These are phyloP conservation scores for Acleris laterana DNA, from an alignment of 2,888 invertebrate genomes.

Conservation along the genomic window DNA sequence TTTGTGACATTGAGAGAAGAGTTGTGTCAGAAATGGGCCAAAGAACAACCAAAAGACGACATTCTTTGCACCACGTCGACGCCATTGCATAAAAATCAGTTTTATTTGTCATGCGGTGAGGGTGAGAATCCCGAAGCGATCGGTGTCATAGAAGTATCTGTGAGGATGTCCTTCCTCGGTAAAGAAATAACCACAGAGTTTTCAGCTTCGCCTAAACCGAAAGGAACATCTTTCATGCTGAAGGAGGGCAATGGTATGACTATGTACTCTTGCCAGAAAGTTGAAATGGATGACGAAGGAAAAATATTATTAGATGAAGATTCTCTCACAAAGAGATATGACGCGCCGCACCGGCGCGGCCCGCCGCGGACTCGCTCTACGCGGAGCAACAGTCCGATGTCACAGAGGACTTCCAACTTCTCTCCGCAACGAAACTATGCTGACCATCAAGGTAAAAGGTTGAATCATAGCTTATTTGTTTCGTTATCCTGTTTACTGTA, in stretches of 20 bases:
- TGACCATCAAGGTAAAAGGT: conserved; percentile 44
- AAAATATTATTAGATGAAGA: conserved; percentile 75
- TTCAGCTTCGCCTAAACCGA: conserved; percentile 62
- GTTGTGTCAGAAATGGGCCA: conserved; percentile 69
- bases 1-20: conserved; percentile 66
- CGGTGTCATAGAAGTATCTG: conserved; percentile 72
- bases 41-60: conserved; percentile 70
- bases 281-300: conserved; percentile 77
- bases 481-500: conserved; percentile 7
- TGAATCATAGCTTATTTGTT: neutral
- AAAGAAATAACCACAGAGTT: conserved; percentile 79
- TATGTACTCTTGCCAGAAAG: conserved; percentile 76
- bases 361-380: conserved; percentile 17
- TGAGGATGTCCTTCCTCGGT: conserved; percentile 76
- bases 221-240: conserved; percentile 59
- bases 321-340: conserved; percentile 55
- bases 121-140: conserved; percentile 64
- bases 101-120: conserved; percentile 67
- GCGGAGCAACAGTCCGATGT: conserved; percentile 55
- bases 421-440: conserved; percentile 9
- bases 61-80: conserved; percentile 74
- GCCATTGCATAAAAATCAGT: conserved; percentile 70
- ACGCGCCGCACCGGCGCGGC: conserved; percentile 41
- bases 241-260: conserved; percentile 76
- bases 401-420: conserved; percentile 51